Percentiles rank a stretch among this genome's conserved stretches.
Evolutionary conservation across 1,140 invertebrate genomes (phyloP).

Genomic region (Cherax quadricarinatus): DNA sequence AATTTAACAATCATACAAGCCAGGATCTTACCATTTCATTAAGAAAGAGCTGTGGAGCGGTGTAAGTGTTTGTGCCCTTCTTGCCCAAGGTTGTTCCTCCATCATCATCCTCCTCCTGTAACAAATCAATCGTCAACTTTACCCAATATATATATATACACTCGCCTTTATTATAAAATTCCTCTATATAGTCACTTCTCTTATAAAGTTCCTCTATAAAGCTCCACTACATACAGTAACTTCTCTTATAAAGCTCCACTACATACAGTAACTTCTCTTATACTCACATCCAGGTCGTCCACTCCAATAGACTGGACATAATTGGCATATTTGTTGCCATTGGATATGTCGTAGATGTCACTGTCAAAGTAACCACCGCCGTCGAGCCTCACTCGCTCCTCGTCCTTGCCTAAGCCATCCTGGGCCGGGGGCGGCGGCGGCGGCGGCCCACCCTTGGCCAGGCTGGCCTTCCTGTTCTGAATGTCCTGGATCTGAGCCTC

Average conservation of each 20-base stretch:
- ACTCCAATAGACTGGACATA: constrained; percentile 97
- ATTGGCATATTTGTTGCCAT: constrained; percentile 89
- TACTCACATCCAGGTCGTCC: constrained; percentile 83
- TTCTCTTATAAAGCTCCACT: no score
- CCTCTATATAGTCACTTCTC: no score
- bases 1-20: no score
- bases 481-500: constrained; percentile 94
- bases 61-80: constrained; percentile 83
- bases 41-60: constrained; percentile 90
- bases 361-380: constrained; percentile 93
- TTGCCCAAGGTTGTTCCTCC: constrained; percentile 79
- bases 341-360: constrained; percentile 92
- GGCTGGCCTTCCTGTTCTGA: constrained; percentile 80
- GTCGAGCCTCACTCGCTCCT: constrained; percentile 88
- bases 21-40: constrained; percentile 86
- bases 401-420: constrained; percentile 79
- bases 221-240: no score
- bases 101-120: constrained; percentile 91
- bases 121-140: constrained; percentile 56
- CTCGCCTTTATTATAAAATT: no score
- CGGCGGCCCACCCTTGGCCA: not conserved
- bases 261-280: not conserved
- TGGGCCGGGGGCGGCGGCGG: constrained; percentile 74
- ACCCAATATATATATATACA: no score
- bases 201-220: no score